These are phyloP conservation scores for Holothuria glaberrima DNA, from an alignment of 35 echinoderm and acorn worm species.

Conservation along the genomic window DNA sequence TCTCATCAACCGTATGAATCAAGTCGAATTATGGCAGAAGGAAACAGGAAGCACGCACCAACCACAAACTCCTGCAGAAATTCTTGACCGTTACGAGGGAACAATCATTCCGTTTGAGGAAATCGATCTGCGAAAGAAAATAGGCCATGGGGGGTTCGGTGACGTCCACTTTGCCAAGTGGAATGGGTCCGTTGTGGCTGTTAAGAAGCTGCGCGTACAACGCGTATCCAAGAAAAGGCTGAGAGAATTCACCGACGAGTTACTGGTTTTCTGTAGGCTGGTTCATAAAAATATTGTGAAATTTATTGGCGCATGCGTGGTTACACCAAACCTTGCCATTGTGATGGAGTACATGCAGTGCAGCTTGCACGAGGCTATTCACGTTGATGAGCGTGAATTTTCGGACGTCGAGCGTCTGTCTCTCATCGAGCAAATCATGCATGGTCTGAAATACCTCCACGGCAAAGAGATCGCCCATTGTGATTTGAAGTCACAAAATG, in stretches of 20 bases:
- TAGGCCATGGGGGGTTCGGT: conserved; percentile 64
- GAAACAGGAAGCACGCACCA: conserved; percentile 6
- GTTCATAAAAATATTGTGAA: conserved; percentile 53
- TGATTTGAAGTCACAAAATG: conserved; percentile 63
- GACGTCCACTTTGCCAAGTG: conserved; percentile 45
- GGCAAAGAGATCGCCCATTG: conserved; percentile 39
- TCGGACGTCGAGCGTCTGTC: background rate
- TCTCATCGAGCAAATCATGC: conserved; percentile 11
- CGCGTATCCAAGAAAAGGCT: conserved; percentile 45
- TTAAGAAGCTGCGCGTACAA: conserved; percentile 68
- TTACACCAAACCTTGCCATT: conserved; percentile 64
- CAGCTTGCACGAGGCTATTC: conserved; percentile 58
- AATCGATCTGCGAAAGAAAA: conserved; percentile 30
- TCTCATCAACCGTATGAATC: conserved; percentile 18
- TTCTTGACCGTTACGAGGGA: conserved; percentile 57
- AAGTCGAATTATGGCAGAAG: conserved; percentile 16
- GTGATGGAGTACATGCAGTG: conserved; percentile 62
- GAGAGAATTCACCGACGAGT: conserved; percentile 49
- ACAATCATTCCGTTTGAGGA: conserved; percentile 42
- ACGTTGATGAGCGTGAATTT: conserved; percentile 27
- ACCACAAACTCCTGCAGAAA: background rate
- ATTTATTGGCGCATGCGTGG: conserved; percentile 54
- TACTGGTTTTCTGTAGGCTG: conserved; percentile 38
- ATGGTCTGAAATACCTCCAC: conserved; percentile 63
- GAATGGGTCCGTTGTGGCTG: conserved; percentile 46